These are phyloP conservation scores for Artibeus lituratus DNA, from an alignment of 2,797 vertebrate species.

Conservation along the genomic window DNA sequence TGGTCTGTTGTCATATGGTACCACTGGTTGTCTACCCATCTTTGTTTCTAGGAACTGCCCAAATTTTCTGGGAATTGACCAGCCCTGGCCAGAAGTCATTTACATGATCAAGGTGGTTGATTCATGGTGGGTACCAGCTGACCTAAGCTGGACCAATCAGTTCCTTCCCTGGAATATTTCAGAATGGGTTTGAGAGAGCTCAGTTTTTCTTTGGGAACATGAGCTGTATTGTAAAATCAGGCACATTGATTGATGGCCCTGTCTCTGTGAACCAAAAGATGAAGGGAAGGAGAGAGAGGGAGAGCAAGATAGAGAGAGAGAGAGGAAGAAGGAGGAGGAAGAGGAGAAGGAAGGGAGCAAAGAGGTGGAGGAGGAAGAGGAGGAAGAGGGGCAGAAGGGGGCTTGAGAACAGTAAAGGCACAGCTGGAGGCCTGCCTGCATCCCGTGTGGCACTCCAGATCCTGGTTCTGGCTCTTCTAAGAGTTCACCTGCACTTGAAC, in stretches of 20 bases:
- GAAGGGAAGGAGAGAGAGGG: background rate
- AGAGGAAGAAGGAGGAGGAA: accelerated
- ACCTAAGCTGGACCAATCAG: background rate
- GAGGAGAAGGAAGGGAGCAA: background rate
- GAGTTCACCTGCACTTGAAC: background rate
- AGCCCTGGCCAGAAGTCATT: background rate
- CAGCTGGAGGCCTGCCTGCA: background rate
- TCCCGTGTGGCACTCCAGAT: too few relatives aligned
- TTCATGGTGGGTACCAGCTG: background rate
- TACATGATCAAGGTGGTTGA: background rate
- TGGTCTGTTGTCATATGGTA: background rate
- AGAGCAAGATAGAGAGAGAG: too few relatives aligned
- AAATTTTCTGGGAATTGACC: background rate
- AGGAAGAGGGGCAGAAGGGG: background rate
- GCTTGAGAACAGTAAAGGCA: background rate
- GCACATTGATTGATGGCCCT: background rate
- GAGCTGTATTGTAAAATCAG: background rate
- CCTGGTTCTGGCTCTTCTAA: background rate
- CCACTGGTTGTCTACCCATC: background rate
- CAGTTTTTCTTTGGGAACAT: background rate
- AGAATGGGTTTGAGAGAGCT: background rate
- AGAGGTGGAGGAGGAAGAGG: too few relatives aligned
- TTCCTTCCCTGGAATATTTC: background rate
- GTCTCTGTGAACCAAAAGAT: background rate
- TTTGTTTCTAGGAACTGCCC: background rate